Base-by-base conservation (phyloP, 2,888 invertebrate genomes). In the Aspidiotus rigidus region DNA sequence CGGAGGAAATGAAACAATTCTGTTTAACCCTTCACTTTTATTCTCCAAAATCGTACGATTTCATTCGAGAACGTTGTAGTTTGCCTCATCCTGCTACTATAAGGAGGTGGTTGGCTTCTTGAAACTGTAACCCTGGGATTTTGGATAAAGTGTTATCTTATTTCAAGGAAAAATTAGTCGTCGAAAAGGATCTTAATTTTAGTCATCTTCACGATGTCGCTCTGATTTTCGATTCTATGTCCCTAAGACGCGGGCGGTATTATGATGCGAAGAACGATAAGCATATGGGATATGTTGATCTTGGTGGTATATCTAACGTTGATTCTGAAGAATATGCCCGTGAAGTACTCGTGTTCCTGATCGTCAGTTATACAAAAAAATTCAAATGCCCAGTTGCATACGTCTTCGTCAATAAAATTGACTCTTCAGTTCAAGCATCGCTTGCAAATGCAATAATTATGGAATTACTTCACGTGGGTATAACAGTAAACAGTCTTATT, bases 361-460 rank as follows among this genome's bases (percentile, higher is more conserved):
- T 60, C 28, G 60, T 60, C 7, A 60, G 60, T 28, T 28, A 17
- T 9, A 60, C 60, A 7, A 44, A 15, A 49, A 56, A 61, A 40
- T 70, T 60, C 1, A 70, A 66, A 15, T 70, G 70, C 49, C 66
- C 66, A 16, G 61, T 70, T 40, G 66, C 66, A 7, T 70, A 67
- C 16, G 66, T 70, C 57, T 60, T 67, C 11, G 40, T 59, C 13
- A 67, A 70, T 66, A 64, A 61, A 53, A 59, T 67, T n/a, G 55
- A 56, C 49, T 17, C 53, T 39, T 16, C 17, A 15, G 15, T 70
- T n/a, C 64, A 64, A 13, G 49, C 59, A 8, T 40, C 66, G 60
- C 49, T 64, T 41, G 53, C 54, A 67, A 15, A 17, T n/a, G 9
- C 49, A 17, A 11, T 57, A 17, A 44, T 70, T 8, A 39, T 39